Conservation (phyloP, 2,888 invertebrate genomes). For the Chymomyza procnemis region DNA sequence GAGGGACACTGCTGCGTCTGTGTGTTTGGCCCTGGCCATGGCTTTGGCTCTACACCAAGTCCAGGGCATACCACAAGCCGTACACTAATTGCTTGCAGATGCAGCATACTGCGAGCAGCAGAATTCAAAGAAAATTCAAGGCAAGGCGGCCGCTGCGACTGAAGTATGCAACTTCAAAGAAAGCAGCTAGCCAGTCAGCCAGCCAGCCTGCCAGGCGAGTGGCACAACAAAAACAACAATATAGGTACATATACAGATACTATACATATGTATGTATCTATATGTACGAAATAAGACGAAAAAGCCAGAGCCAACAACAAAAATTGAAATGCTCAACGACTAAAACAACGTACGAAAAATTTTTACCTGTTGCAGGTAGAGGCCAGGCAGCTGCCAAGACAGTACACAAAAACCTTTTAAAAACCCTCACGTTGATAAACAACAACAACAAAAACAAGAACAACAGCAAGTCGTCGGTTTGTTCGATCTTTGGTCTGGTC, state of each 20-base stretch:
- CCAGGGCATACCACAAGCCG: slow-evolving; percentile 36
- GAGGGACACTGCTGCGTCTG: no score
- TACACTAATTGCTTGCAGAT: slow-evolving; percentile 74
- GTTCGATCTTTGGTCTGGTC: slow-evolving; percentile 1
- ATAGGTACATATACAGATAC: slow-evolving; percentile 13
- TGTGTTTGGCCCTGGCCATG: no score
- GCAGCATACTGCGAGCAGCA: slow-evolving; percentile 34
- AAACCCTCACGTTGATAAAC: slow-evolving; percentile 65
- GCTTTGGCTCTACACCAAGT: neutral
- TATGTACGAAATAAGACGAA: slow-evolving; percentile 7
- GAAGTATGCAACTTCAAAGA: slow-evolving; percentile 67
- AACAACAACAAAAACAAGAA: slow-evolving; percentile 40
- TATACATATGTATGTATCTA: neutral
- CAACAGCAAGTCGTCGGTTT: slow-evolving; percentile 4
- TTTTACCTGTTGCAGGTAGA: slow-evolving; percentile 69
- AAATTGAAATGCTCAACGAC: slow-evolving; percentile 31
- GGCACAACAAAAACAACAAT: slow-evolving; percentile 27
- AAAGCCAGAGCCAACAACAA: slow-evolving; percentile 14
- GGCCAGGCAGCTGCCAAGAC: slow-evolving; percentile 55
- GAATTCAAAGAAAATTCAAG: slow-evolving; percentile 66
- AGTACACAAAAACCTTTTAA: slow-evolving; percentile 68
- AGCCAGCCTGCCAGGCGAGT: neutral
- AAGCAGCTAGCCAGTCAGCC: slow-evolving; percentile 42
- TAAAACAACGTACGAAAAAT: slow-evolving; percentile 59
- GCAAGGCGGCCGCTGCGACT: slow-evolving; percentile 43